Evolutionary conservation across 2,888 invertebrate species (phyloP), one percentile per base, ranked within the genome.

Genomic region (Noctuana brunneofusca): DNA sequence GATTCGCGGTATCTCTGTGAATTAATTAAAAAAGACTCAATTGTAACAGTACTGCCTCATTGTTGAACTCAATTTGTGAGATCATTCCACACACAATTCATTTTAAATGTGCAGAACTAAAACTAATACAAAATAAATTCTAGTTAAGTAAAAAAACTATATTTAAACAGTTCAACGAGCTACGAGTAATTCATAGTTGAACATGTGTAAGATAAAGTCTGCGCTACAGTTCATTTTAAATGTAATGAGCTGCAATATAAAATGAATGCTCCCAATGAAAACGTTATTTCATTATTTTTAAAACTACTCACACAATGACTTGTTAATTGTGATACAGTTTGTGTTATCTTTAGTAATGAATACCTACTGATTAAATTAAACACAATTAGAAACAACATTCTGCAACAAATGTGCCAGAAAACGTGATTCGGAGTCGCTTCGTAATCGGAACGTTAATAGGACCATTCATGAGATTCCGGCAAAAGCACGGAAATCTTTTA

Each of bases 1-100:
- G 49, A 55, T 55, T 55, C 55, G 62, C 62, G 62, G 62, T 55
- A 38, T 38, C 49, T 55, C 49, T 62, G 24, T 27, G 48, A 30
- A 30, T 62, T 55, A 49, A 62, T 62, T 62, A 27, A 62, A 56
- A 55, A 38, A 48, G 49, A 35, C 20, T 22, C 48, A 50, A 38
- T 41, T 62, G 12, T n/a, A 62, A 62, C 55, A 49, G 20, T 6
- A 55, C 55, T 30, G 49, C 20, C 41, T 43, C 18, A 48, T 62
- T 54, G 38, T 5, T 41, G 12, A 14, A 18, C 18, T 49, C 38
- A 55, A 41, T 48, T 55, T 32, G 27, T 56, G 49, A 56, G 30
- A 50, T 56, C 62, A 50, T 55, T 46, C 6, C 9, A 30, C 11
- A n/a, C 18, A 12, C 35, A 46, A 41, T 27, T 27, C n/a, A 18